phyloP scores from a whole-genome alignment of 2,113 vertebrate genomes.

The Psilopsiagon aurifrons region DNA sequence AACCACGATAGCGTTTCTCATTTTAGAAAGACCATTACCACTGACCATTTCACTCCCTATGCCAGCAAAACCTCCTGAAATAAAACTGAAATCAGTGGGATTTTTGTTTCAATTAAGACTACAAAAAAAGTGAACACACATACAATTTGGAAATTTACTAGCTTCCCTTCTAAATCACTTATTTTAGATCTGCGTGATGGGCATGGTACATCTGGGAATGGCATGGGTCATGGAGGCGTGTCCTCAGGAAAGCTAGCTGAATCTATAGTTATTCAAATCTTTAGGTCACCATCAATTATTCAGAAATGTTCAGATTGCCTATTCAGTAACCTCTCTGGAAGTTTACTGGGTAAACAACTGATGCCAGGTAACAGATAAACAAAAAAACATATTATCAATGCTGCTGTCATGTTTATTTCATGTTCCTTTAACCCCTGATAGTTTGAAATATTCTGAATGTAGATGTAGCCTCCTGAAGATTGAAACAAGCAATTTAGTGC shows the following conservation, averaged over 20 bases:
- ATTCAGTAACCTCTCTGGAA: neutral
- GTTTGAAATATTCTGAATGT: neutral
- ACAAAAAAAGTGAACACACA: neutral
- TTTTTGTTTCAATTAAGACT: neutral
- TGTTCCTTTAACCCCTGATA: neutral
- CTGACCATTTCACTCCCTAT: neutral
- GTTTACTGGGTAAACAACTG: neutral
- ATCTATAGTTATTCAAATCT: neutral
- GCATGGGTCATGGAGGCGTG: neutral
- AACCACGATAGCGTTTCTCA: rapidly evolving
- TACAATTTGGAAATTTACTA: neutral
- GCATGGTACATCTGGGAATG: neutral
- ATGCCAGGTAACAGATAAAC: neutral
- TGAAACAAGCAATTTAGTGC: neutral
- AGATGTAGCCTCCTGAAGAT: neutral
- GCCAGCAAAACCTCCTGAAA: neutral
- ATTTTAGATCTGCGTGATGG: neutral
- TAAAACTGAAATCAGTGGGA: neutral
- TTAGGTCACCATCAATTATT: neutral
- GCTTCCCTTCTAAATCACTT: neutral
- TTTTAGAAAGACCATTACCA: neutral
- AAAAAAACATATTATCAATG: neutral
- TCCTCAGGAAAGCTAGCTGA: neutral
- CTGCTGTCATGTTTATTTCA: neutral
- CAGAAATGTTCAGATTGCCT: neutral